Conservation (phyloP, 2,113 vertebrate species). For the Nannospalax galili region DNA sequence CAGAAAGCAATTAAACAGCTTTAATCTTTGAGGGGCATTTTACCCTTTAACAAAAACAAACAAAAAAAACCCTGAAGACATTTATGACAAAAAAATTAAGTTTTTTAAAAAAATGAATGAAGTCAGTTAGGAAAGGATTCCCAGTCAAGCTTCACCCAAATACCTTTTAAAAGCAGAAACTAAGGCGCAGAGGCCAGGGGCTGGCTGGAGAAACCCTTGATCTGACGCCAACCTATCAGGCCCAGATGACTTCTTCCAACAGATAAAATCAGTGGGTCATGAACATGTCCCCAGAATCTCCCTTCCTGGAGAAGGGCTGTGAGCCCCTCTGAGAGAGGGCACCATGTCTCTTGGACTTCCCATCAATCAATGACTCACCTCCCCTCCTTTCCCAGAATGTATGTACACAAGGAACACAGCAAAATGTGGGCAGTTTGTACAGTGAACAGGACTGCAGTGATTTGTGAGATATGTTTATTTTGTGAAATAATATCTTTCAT, state of each 20-base stretch:
- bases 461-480: not conserved
- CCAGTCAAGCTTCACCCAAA: constrained; percentile 13
- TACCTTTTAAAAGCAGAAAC: constrained; percentile 39
- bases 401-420: constrained; percentile 22
- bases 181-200: not conserved
- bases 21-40: constrained; percentile 65
- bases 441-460: not conserved
- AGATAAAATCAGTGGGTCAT: not conserved
- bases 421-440: not conserved
- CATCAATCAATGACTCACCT: constrained; percentile 43
- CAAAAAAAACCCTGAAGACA: not conserved
- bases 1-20: constrained; percentile 69
- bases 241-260: constrained; percentile 39
- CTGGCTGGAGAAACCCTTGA: constrained; percentile 9
- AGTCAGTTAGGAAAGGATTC: constrained; percentile 64
- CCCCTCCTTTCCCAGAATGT: constrained; percentile 21
- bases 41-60: not conserved
- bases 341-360: constrained; percentile 11
- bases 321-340: not conserved
- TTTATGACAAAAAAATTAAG: constrained; percentile 50
- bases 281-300: constrained; percentile 1
- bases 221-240: not conserved
- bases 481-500: constrained; percentile 2
- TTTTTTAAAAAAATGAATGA: constrained; percentile 37
- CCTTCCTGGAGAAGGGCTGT: not conserved